These are phyloP conservation scores for Congeria kusceri DNA, from an alignment of 2,888 invertebrate genomes.

Conservation along the genomic window DNA sequence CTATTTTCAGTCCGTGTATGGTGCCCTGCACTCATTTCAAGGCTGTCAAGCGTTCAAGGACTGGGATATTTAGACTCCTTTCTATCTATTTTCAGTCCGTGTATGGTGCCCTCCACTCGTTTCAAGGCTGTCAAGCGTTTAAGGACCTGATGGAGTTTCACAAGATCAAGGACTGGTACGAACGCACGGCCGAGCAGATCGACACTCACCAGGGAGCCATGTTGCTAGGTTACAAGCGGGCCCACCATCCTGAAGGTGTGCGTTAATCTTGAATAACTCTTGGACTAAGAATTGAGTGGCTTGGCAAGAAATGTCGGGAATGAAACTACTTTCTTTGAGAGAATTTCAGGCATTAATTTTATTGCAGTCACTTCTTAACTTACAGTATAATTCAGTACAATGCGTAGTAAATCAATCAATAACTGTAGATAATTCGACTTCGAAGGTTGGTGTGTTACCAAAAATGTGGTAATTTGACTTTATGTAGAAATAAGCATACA, in stretches of 20 bases:
- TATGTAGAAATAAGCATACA: no score
- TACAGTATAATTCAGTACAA: no score
- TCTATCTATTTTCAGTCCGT: constrained; percentile 87
- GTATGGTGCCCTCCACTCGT: constrained; percentile 95
- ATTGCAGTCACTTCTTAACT: no score
- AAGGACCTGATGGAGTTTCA: constrained; percentile 91
- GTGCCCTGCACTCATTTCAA: constrained; percentile 96
- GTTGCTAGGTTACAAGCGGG: constrained; percentile 25
- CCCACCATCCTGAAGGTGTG: not conserved
- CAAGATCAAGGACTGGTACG: constrained; percentile 92
- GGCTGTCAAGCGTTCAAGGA: constrained; percentile 96
- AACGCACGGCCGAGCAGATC: constrained; percentile 90
- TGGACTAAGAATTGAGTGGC: no score
- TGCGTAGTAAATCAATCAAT: no score
- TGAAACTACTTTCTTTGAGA: no score
- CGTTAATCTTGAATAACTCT: no score
- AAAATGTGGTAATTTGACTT: no score
- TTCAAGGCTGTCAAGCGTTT: constrained; percentile 97
- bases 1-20: constrained; percentile 90
- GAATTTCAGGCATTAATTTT: no score
- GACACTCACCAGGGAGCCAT: constrained; percentile 87
- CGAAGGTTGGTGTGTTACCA: no score
- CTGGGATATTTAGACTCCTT: constrained; percentile 38
- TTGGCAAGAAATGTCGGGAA: no score
- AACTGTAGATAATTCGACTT: no score